A percentile compares a stretch with the other conserved stretches of the same genome.
These are phyloP conservation scores for Otolemur garnettii DNA, from an alignment of 2,113 vertebrate genomes.

Conservation along the genomic window DNA sequence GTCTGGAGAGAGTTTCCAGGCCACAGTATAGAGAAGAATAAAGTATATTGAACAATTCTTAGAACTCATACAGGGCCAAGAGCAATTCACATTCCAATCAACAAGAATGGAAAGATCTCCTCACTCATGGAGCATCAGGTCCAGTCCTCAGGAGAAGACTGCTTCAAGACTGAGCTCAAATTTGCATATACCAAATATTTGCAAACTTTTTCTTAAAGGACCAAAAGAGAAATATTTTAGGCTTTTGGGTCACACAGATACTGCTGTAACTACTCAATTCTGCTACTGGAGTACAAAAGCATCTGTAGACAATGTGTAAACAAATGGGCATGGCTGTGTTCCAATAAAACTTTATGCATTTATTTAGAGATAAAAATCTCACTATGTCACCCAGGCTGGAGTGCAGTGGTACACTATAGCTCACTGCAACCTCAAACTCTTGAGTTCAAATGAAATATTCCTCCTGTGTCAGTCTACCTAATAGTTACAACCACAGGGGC, in stretches of 20 bases:
- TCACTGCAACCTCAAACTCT: too few species aligned
- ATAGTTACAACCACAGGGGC: too few species aligned
- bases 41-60: neutral
- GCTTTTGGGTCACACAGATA: neutral
- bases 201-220: slow-evolving; percentile 41
- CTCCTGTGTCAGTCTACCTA: too few species aligned
- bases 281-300: neutral
- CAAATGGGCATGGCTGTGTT: neutral
- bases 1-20: neutral
- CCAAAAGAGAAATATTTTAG: neutral
- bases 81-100: neutral
- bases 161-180: neutral
- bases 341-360: slow-evolving; percentile 64
- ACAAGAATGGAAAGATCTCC: neutral
- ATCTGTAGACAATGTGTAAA: neutral
- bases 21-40: neutral
- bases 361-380: too few species aligned
- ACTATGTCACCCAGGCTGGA: too few species aligned
- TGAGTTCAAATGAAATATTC: too few species aligned
- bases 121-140: neutral
- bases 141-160: neutral
- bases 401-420: too few species aligned
- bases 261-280: neutral
- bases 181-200: neutral
- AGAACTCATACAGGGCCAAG: neutral